Percentiles rank a stretch among this genome's conserved stretches.
Conservation (phyloP, 2,888 invertebrate species). For the Nomada goodeniana region DNA sequence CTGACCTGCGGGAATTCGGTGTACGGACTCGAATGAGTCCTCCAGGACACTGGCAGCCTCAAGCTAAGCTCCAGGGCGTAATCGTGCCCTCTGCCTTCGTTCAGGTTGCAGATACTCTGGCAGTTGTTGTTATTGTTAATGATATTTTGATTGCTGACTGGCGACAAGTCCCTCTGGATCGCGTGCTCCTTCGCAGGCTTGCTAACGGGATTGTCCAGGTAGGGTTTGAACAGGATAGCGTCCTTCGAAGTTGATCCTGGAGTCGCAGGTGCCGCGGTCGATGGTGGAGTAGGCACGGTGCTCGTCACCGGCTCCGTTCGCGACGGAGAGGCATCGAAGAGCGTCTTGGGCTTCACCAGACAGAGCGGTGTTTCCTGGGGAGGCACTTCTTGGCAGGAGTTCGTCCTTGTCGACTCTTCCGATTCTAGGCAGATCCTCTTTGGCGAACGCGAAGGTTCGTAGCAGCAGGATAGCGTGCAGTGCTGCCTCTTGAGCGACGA, state of each 20-base stretch:
- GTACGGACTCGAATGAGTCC: constrained; percentile 64
- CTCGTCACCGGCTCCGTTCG: constrained; percentile 76
- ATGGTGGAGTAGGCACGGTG: constrained; percentile 69
- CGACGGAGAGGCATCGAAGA: constrained; percentile 52
- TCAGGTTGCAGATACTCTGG: constrained; percentile 78
- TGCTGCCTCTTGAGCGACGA: constrained; percentile 69
- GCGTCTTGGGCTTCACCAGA: constrained; percentile 82
- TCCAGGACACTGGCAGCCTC: constrained; percentile 79
- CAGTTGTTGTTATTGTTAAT: constrained; percentile 79
- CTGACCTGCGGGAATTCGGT: constrained; percentile 74
- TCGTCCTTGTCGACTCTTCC: constrained; percentile 62
- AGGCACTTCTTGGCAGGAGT: constrained; percentile 68
- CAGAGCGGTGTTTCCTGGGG: constrained; percentile 84
- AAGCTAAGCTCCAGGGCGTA: constrained; percentile 78
- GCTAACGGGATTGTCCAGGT: constrained; percentile 88
- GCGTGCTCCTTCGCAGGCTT: constrained; percentile 77
- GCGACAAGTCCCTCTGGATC: constrained; percentile 62
- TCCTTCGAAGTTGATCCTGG: constrained; percentile 85
- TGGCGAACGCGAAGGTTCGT: constrained; percentile 68
- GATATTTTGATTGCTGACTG: constrained; percentile 52
- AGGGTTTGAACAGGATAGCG: constrained; percentile 92
- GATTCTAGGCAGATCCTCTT: constrained; percentile 73
- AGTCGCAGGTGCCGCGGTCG: constrained; percentile 57
- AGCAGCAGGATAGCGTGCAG: constrained; percentile 75
- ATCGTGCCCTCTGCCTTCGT: constrained; percentile 74